Percentiles rank a stretch among this genome's conserved stretches.
Evolutionary conservation across 2,888 invertebrate species (phyloP).

Genomic region (Synergus umbraculus): DNA sequence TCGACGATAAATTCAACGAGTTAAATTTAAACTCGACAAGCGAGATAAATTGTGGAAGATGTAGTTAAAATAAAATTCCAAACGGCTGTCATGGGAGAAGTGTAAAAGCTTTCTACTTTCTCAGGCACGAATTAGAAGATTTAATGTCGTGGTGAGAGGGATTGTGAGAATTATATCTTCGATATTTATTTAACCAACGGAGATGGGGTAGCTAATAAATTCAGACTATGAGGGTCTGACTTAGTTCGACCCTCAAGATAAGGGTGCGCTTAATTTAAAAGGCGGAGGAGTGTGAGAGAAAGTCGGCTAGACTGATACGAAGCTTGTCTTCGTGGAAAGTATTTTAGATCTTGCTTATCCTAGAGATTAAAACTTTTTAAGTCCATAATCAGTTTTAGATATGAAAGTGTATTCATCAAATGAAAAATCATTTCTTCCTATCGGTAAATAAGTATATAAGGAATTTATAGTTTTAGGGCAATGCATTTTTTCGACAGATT

Average conservation of each 20-base stretch:
- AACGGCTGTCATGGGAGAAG: background rate
- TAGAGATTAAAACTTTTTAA: constrained; percentile 6
- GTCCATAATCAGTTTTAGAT: background rate
- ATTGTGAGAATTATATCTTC: constrained; percentile 19
- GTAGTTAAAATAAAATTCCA: constrained; percentile 2
- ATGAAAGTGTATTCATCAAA: background rate
- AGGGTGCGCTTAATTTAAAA: constrained; percentile 28
- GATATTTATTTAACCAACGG: constrained; percentile 22
- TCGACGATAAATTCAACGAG: background rate
- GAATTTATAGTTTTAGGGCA: background rate
- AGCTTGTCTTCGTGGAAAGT: background rate
- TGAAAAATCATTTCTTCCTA: background rate
- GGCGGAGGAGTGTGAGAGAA: constrained; percentile 14
- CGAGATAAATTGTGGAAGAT: background rate
- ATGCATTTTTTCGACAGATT: background rate
- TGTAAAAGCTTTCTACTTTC: constrained; percentile 6
- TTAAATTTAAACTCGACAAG: constrained; percentile 14
- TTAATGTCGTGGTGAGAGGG: background rate
- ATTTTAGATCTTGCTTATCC: background rate
- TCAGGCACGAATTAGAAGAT: constrained; percentile 4
- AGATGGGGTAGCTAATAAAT: constrained; percentile 30
- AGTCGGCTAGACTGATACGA: constrained; percentile 18
- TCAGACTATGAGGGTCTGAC: constrained; percentile 1
- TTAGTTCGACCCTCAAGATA: constrained; percentile 30
- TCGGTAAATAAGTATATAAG: background rate